Evolutionary conservation across 2,797 vertebrate genomes (phyloP).

Genomic region (Manis crassicaudata): DNA sequence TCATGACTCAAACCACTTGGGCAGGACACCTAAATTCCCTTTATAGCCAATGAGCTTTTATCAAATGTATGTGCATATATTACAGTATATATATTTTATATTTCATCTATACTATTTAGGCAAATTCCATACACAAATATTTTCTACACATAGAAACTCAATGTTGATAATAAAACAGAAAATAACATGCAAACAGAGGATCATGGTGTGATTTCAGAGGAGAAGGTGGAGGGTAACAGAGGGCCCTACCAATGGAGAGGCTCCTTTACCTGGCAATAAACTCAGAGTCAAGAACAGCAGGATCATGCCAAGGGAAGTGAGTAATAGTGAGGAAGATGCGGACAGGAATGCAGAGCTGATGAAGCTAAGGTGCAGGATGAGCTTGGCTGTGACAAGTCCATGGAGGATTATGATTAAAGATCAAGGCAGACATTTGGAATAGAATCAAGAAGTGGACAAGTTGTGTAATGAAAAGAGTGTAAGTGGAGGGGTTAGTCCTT

Average conservation of each 20-base stretch:
- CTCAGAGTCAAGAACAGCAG: conserved; percentile 42
- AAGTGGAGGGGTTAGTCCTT: not conserved
- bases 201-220: not conserved
- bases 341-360: conserved; percentile 53
- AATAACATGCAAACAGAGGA: not conserved
- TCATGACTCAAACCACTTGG: not conserved
- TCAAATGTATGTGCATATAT: not conserved
- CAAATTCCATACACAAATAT: conserved; percentile 16
- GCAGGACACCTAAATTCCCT: not conserved
- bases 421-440: conserved; percentile 51
- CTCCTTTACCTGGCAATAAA: conserved; percentile 58
- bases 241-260: not conserved
- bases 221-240: not conserved
- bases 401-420: conserved; percentile 62
- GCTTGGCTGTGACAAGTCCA: conserved; percentile 35
- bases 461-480: not conserved
- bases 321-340: conserved; percentile 41
- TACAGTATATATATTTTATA: not conserved
- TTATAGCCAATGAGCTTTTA: not conserved
- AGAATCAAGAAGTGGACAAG: conserved; percentile 26
- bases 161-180: conserved; percentile 30
- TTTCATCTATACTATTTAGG: not conserved
- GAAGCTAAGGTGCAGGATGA: conserved; percentile 40
- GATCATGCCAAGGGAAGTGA: conserved; percentile 55
- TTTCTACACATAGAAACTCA: not conserved